Base-by-base conservation (phyloP, 2,888 invertebrate species). In the Cerastoderma edule region DNA sequence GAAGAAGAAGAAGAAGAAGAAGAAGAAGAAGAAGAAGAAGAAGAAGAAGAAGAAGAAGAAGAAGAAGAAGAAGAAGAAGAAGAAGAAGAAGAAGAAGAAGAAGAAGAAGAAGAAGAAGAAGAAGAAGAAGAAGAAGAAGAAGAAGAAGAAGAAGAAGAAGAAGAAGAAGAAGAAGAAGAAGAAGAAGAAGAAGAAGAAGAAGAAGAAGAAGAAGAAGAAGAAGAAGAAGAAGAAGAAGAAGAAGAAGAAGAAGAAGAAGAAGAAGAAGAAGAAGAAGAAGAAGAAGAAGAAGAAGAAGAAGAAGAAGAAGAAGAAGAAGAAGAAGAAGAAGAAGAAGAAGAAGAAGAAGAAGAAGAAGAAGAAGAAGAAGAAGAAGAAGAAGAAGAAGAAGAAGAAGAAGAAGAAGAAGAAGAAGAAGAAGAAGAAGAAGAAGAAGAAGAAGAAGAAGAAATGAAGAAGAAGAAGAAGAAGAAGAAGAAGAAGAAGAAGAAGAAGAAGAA, bases 191-290 rank as follows among this genome's bases (percentile, higher is more conserved):
- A 39, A 39, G 10, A 16, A 8, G 39, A 13, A 39, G 8, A 39
- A 13, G 16, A 16, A 39, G 39, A 39, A 39, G 16, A 39, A 8
- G 39, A 39, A 39, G 39, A 39, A 13, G 39, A 39, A 13, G 16
- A 39, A 13, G 39, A 39, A 39, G 39, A 39, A 39, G 16, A 39
- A 39, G 39, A 39, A 39, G 39, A 39, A 39, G 16, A 39, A 39
- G 39, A 39, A 39, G 39, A 39, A 39, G 39, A 39, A 39, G 39
- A 39, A 39, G 39, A 39, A 39, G 39, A 39, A 39, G 39, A 39
- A 39, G 39, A 39, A 39, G 39, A 39, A 39, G 10, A 39, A 13
- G 39, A 39, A 39, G 10, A 39, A 39, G 39, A 39, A 39, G 10
- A 39, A 39, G 39, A 39, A 39, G 8, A 39, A 39, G 10, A 39